Base-by-base conservation (phyloP, 2,797 vertebrate species). In the Etheostoma perlongum region DNA sequence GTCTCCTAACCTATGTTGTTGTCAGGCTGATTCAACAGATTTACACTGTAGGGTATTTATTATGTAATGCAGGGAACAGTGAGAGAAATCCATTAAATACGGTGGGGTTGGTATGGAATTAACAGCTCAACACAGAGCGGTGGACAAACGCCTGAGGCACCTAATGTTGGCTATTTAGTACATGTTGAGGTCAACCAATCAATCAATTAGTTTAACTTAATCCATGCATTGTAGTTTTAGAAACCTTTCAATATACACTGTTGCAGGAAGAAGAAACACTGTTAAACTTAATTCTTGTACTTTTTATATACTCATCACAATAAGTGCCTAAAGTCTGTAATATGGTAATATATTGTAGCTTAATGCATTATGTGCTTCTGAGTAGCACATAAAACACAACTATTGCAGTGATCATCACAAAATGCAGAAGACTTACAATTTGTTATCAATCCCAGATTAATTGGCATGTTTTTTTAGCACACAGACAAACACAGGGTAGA, bases 111-210 rank as follows among this genome's bases (percentile, higher is more conserved):
- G 25, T 68, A n/a, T 65, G 46, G 47, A 75, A 79, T 52, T 33
- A 67, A 44, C 30, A 1, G 25, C 48, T 87, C 80, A 76, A 85
- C 78, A 71, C 18, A 48, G 47, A 67, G 16, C 30, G 18, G 51
- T 60, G 67, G 48, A 47, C 53, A 67, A 76, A 68, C 54, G 61
- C 85, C 84, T 12, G 23, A 36, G 60, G 81, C 59, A 27, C 5
- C 12, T 40, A 54, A 46, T 66, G 65, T 67, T 55, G 30, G 18
- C 49, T 47, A 48, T 69, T 63, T 69, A 49, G 42, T 44, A 25
- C 59, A 72, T 48, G 48, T 27, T 65, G 27, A 58, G 46, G 76
- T 81, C 47, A 68, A 58, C 71, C 46, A 74, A 57, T 67, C 16
- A 13, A 63, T 67, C 18, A 55, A 59, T 72, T 25, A 33, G 55